Base-by-base conservation (phyloP, 2,113 vertebrate genomes). In the Marmota flaviventris region DNA sequence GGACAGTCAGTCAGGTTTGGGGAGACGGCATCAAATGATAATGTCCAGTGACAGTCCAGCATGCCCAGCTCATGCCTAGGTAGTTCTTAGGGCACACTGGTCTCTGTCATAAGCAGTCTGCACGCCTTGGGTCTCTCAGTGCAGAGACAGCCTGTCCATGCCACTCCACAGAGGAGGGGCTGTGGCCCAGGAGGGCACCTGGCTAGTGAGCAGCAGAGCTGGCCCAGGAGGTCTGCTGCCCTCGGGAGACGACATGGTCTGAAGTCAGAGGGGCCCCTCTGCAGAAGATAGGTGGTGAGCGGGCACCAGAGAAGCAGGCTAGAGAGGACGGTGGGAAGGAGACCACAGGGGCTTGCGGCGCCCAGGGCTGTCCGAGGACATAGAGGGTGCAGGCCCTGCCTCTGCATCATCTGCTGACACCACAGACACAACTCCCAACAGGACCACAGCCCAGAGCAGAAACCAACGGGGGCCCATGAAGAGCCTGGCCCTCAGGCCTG, bases 1-100 rank as follows among this genome's bases (percentile, higher is more conserved):
- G 12, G 10, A 22, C 7, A 17, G 20, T 1, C n/a, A 29, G 16
- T 13, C 63, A 42, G 5, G 29, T n/a, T 2, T 32, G 65, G 34
- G 5, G 45, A 48, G 24, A 34, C 1, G 65, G 42, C 12, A 4
- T 11, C 11, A 5, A 14, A 25, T 14, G 14, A 7, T 22, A 25
- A 25, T 25, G 61, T 63, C 61, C 56, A 22, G 58, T 34, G 25
- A 5, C 13, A 0, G 22, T 0, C 61, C 61, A 24, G 1, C 5
- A 10, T 3, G 5, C 3, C 0, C 0, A 14, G 39, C 3, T 13
- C 32, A 2, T 3, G 8, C 32, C 70, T 17, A 0, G 3, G 5
- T 4, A 11, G 13, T 0, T 27, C 51, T 24, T 3, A 20, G 4
- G 4, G 42, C 0, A 29, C 2, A 16, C 2, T 4, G 4, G 3